A percentile compares a stretch with the other conserved stretches of the same genome.
These are phyloP conservation scores for Eptesicus fuscus DNA, from an alignment of 2,113 vertebrate species.

Conservation along the genomic window DNA sequence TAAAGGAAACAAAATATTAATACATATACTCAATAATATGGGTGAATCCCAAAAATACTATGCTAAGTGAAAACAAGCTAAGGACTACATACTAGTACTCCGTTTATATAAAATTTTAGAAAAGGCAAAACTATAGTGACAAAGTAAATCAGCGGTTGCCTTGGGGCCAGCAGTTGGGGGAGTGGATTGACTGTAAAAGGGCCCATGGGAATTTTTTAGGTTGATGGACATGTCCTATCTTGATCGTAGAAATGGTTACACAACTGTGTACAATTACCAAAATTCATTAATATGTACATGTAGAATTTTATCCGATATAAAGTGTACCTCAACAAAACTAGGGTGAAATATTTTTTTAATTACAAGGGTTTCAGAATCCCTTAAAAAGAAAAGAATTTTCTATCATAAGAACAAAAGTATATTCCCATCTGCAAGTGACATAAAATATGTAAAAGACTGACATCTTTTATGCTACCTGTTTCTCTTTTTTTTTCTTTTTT, in stretches of 20 bases:
- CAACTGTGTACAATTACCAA: not conserved
- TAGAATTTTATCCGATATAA: not conserved
- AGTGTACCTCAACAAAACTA: not conserved
- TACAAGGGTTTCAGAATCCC: not conserved
- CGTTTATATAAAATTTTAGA: not conserved
- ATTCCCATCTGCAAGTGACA: not conserved
- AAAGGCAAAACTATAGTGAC: not conserved
- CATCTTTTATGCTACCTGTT: not conserved
- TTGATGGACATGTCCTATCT: not conserved
- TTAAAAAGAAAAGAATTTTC: not conserved
- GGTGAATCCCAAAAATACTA: constrained; percentile 8
- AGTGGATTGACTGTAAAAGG: not conserved
- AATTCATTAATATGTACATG: not conserved
- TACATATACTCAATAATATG: not conserved
- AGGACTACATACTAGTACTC: not conserved
- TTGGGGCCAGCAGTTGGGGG: not conserved
- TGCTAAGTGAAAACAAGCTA: not conserved
- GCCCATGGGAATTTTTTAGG: not conserved
- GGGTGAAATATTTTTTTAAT: not conserved
- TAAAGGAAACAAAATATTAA: constrained; percentile 2
- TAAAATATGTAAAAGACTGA: not conserved
- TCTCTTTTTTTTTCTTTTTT: not conserved
- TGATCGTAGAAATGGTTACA: not conserved
- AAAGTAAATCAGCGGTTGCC: not conserved
- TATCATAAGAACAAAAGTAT: not conserved